These are phyloP conservation scores for Phyllotreta striolata DNA, from an alignment of 2,888 invertebrate genomes.

Conservation along the genomic window DNA sequence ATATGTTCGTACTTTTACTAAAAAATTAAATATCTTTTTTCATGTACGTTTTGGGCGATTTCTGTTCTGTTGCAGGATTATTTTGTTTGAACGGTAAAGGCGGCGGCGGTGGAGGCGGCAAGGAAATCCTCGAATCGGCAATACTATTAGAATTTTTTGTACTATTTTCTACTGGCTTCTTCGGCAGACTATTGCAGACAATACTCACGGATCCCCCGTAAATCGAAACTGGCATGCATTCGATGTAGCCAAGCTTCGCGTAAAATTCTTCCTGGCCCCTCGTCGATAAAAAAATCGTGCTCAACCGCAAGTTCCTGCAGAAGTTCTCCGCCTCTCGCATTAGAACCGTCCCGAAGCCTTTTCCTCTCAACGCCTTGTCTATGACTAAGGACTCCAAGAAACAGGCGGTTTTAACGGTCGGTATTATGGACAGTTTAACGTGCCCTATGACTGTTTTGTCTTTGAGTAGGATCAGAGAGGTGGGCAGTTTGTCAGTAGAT, in stretches of 20 bases:
- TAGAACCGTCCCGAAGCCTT: conserved; percentile 78
- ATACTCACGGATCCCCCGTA: conserved; percentile 63
- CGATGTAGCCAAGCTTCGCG: conserved; percentile 74
- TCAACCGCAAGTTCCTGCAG: conserved; percentile 69
- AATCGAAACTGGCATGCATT: conserved; percentile 75
- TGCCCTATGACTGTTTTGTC: conserved; percentile 73
- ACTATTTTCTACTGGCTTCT: conserved; percentile 32
- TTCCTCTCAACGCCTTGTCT: conserved; percentile 72
- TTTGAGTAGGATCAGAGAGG: conserved; percentile 73
- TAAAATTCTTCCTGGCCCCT: conserved; percentile 80
- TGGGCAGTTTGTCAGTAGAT: conserved; percentile 77
- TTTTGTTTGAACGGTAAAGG: no score
- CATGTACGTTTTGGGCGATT: no score
- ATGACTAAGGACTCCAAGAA: conserved; percentile 87
- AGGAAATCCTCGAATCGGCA: no score
- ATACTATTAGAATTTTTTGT: background rate
- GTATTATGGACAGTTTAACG: conserved; percentile 78
- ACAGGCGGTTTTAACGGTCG: conserved; percentile 74
- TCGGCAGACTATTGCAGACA: conserved; percentile 17
- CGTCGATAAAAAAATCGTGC: conserved; percentile 65
- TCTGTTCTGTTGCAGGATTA: no score
- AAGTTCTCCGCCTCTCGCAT: conserved; percentile 80
- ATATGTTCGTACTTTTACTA: no score
- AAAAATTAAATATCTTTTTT: no score
- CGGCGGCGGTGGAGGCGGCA: no score